Conservation (phyloP, 2,113 vertebrate genomes). For the Eudyptes chrysolophus region DNA sequence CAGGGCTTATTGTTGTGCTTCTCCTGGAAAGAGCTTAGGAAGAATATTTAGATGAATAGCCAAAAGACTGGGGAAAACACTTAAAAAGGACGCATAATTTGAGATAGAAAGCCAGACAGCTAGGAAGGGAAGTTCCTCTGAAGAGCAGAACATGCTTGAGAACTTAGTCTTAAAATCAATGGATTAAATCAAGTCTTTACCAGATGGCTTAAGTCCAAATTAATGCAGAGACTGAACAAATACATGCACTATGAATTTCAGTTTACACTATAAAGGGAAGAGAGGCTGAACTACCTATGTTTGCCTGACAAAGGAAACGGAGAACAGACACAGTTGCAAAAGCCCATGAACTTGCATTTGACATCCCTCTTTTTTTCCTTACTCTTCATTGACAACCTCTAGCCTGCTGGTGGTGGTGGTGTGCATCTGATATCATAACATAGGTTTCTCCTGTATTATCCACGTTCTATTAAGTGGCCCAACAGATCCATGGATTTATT, state of each 20-base stretch:
- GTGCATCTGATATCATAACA: neutral
- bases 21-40: slow-evolving; percentile 48
- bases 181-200: neutral
- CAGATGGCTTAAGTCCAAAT: neutral
- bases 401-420: neutral
- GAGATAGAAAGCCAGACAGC: neutral
- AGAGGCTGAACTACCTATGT: neutral
- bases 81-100: neutral
- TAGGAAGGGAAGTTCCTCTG: neutral
- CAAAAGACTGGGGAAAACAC: neutral
- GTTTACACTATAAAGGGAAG: neutral
- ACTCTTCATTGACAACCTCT: neutral
- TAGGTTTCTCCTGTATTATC: neutral
- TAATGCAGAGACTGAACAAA: neutral
- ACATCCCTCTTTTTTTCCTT: neutral
- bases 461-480: neutral
- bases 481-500: neutral
- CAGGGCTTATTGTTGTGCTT: slow-evolving; percentile 6
- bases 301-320: neutral
- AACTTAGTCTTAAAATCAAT: neutral
- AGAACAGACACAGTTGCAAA: neutral
- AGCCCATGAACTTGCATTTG: neutral
- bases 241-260: neutral
- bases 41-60: slow-evolving; percentile 9
- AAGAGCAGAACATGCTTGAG: neutral